These are phyloP conservation scores for Petaurus breviceps DNA, from an alignment of 2,113 vertebrate species.

Conservation along the genomic window DNA sequence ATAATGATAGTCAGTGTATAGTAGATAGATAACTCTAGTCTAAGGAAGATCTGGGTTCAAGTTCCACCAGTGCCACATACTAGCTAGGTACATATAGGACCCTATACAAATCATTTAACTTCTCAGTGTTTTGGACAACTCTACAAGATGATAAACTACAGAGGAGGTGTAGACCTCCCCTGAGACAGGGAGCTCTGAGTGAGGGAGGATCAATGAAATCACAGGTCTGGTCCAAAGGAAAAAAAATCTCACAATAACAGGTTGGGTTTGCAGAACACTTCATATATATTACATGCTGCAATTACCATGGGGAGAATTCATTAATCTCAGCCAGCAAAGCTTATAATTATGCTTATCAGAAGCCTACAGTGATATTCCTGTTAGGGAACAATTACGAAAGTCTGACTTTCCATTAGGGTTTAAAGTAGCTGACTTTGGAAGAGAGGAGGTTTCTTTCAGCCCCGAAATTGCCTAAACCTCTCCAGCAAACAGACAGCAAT, in stretches of 20 bases:
- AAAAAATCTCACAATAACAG: background rate
- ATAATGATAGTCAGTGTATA: background rate
- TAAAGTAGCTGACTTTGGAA: background rate
- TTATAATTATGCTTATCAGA: background rate
- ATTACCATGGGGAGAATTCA: slow-evolving; percentile 48
- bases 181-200: background rate
- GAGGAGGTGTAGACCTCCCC: background rate
- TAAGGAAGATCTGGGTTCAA: background rate
- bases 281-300: background rate
- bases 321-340: slow-evolving; percentile 37
- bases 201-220: background rate
- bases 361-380: slow-evolving; percentile 11
- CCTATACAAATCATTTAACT: background rate
- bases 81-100: background rate
- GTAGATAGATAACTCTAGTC: background rate
- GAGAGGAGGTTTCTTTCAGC: background rate
- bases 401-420: slow-evolving; percentile 11
- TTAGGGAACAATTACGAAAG: slow-evolving; percentile 7
- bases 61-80: background rate
- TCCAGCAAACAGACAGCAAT: background rate
- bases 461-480: background rate
- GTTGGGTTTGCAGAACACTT: background rate
- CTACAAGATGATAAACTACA: background rate
- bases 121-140: background rate
- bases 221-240: background rate